Conservation (phyloP, 2,888 invertebrate species). For the Callyntrura sp. region DNA sequence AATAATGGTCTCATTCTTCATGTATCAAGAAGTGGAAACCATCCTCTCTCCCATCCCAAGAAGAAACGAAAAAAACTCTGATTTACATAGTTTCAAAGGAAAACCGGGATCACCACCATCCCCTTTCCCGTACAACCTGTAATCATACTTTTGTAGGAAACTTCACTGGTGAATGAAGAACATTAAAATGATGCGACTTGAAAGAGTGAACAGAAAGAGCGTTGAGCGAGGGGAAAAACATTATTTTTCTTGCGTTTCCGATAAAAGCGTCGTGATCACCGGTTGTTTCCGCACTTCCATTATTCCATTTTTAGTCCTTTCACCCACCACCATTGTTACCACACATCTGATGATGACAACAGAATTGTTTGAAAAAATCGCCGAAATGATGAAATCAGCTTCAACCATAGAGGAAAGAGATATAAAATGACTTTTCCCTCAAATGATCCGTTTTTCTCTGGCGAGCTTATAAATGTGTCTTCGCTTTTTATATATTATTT, state of each 20-base stretch:
- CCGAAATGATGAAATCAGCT: conserved; percentile 52
- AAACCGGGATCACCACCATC: neutral
- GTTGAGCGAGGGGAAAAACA: neutral
- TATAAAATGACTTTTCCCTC: conserved; percentile 45
- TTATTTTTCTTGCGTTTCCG: conserved; percentile 6
- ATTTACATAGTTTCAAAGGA: too few species aligned
- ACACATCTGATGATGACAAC: conserved; percentile 27
- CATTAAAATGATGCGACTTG: too few species aligned
- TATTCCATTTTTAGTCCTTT: neutral
- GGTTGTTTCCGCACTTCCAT: neutral
- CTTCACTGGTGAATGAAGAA: neutral
- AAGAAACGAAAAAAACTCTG: too few species aligned
- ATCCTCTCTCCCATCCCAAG: conserved; percentile 10
- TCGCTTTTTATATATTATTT: neutral
- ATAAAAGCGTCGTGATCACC: conserved; percentile 11
- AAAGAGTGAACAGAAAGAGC: neutral
- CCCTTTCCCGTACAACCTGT: neutral
- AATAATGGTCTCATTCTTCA: neutral
- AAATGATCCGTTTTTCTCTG: neutral
- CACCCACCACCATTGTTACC: conserved; percentile 3
- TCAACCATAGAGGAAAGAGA: conserved; percentile 37
- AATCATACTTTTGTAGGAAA: neutral
- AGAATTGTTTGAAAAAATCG: conserved; percentile 37
- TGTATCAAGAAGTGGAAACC: neutral
- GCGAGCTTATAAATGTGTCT: neutral